Conservation (phyloP, 1,140 invertebrate genomes). For the Pteromalus puparum region DNA sequence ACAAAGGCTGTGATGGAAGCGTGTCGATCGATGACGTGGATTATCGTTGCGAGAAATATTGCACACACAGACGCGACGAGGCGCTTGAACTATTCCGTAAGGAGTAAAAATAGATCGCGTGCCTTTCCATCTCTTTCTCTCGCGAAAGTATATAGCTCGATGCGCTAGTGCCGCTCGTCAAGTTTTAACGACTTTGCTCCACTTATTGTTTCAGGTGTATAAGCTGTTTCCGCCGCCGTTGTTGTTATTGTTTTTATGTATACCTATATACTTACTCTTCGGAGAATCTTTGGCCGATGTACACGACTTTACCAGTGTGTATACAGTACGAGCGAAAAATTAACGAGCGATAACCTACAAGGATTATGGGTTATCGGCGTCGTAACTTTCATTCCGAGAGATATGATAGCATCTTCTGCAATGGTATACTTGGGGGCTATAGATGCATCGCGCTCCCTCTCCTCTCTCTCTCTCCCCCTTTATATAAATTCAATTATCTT, state of each 20-base stretch:
- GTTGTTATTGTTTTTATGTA: no score
- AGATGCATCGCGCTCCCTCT: not conserved
- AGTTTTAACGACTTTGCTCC: constrained; percentile 12
- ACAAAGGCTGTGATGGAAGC: not conserved
- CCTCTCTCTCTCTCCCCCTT: no score
- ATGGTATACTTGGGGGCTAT: not conserved
- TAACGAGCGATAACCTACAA: not conserved
- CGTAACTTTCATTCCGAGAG: constrained; percentile 12
- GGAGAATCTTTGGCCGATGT: no score
- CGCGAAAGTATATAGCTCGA: not conserved
- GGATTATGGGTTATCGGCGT: not conserved
- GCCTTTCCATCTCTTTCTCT: not conserved
- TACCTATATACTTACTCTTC: not conserved
- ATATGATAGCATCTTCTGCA: not conserved
- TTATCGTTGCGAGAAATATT: not conserved
- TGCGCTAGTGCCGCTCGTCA: not conserved
- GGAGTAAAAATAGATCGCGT: constrained; percentile 20
- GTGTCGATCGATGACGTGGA: not conserved
- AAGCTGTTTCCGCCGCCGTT: constrained; percentile 16
- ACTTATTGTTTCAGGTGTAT: constrained; percentile 7
- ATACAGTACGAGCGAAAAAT: not conserved
- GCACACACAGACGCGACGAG: not conserved
- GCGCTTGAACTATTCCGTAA: not conserved
- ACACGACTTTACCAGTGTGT: no score
- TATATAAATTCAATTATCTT: no score